Base-by-base conservation (phyloP, 2,888 invertebrate genomes). In the Leucoma salicis region DNA sequence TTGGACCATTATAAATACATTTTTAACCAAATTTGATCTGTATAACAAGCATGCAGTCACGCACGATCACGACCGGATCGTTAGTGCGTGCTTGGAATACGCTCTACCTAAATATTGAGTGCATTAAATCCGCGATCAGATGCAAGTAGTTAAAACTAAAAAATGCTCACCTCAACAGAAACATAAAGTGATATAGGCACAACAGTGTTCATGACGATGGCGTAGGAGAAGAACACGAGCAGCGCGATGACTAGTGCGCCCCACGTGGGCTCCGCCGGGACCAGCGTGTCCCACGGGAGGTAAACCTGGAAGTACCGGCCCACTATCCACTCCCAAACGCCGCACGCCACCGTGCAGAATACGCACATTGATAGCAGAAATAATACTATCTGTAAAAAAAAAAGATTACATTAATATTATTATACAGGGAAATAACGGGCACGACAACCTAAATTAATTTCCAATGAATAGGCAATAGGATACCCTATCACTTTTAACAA, bases 141-240 rank as follows among this genome's bases (percentile, higher is more conserved):
- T n/a, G n/a, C n/a, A n/a, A n/a, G n/a, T n/a, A n/a, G n/a, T n/a
- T n/a, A n/a, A n/a, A n/a, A n/a, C n/a, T 11, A 2, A 5, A 27
- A 10, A 12, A 27, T 2, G 75, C 90, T 82, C 62, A 95, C 98
- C 94, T 98, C 95, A 69, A 95, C 95, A 75, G 95, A 95, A 75
- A 99, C 99, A 91, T 99, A 99, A 55, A 99, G 93, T 69, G 99
- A 99, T 83, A 99, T 99, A 90, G 99, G 99, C 92, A 99, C 99
- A 74, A 99, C 98, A 72, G 99, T 99, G 92, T 99, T 99, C 86
- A 99, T 93, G 69, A 99, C 97, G 85, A 99, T 99, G 75, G 98
- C 97, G 90, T 99, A 99, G 25, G 99, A 99, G 92, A 99, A 98
- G 93, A 99, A 99, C 59, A 98, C 97, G 61, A 99, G 93, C 65